Evolutionary conservation across 2,888 invertebrate genomes (phyloP).

Genomic region (Agonopterix subpropinquella): DNA sequence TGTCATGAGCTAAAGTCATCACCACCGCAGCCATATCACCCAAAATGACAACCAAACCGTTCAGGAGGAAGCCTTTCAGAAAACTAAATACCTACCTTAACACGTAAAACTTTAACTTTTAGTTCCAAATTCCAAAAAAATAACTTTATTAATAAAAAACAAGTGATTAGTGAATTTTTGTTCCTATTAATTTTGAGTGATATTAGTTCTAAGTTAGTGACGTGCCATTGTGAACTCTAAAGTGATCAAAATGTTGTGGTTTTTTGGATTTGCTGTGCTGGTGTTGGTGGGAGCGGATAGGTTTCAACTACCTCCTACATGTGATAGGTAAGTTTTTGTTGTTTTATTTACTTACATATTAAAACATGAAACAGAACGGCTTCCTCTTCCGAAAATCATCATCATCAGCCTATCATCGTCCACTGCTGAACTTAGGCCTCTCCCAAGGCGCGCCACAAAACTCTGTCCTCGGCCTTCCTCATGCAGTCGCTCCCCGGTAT

Average conservation of each 20-base stretch:
- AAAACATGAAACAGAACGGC: too few relatives aligned
- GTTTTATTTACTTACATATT: too few relatives aligned
- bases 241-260: constrained; percentile 44
- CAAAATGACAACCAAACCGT: constrained; percentile 55
- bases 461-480: too few relatives aligned
- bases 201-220: constrained; percentile 55
- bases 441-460: too few relatives aligned
- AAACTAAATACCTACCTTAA: constrained; percentile 54
- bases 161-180: constrained; percentile 24
- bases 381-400: too few relatives aligned
- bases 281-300: constrained; percentile 50
- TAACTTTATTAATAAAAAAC: constrained; percentile 23
- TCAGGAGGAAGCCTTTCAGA: constrained; percentile 54
- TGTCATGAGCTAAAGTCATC: constrained; percentile 23
- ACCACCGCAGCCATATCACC: constrained; percentile 29
- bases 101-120: constrained; percentile 36
- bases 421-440: too few relatives aligned
- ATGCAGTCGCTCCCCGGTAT: too few relatives aligned
- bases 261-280: constrained; percentile 34
- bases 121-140: constrained; percentile 8
- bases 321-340: constrained; percentile 64
- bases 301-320: constrained; percentile 66
- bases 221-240: constrained; percentile 32
- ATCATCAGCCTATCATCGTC: too few relatives aligned
- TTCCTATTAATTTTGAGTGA: constrained; percentile 39